Percentiles rank a stretch among this genome's conserved stretches.
These are phyloP conservation scores for Crotalus horridus DNA, from an alignment of 2,113 vertebrate species.

Conservation along the genomic window DNA sequence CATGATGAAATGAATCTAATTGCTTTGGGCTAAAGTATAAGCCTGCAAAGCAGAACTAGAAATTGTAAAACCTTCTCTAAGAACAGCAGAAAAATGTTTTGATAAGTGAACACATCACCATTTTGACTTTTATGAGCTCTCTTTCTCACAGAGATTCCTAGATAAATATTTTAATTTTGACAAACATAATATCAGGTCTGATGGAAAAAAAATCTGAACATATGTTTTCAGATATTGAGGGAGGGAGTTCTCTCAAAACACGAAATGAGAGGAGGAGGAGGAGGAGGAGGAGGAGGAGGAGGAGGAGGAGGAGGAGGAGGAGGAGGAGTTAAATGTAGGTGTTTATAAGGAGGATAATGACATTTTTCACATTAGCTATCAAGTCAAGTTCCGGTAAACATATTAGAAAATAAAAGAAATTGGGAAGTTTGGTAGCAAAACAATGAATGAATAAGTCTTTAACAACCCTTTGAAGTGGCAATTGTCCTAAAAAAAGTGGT, in stretches of 20 bases:
- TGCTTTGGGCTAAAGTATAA: background rate
- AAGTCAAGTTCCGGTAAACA: background rate
- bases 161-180: background rate
- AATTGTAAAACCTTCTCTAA: background rate
- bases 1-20: conserved; percentile 7
- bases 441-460: background rate
- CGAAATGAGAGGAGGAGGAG: background rate
- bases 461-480: background rate
- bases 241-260: background rate
- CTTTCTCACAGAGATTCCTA: background rate
- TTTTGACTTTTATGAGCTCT: background rate
- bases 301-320: too few relatives aligned
- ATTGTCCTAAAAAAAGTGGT: background rate
- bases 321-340: background rate
- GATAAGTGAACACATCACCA: background rate
- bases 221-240: background rate
- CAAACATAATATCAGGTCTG: background rate
- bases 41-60: background rate
- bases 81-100: background rate
- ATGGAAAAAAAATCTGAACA: background rate
- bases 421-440: background rate
- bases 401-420: background rate
- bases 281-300: too few relatives aligned
- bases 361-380: background rate
- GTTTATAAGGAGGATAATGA: background rate